Conservation (phyloP, 2,888 invertebrate species). For the Deladenus siricidicola region DNA sequence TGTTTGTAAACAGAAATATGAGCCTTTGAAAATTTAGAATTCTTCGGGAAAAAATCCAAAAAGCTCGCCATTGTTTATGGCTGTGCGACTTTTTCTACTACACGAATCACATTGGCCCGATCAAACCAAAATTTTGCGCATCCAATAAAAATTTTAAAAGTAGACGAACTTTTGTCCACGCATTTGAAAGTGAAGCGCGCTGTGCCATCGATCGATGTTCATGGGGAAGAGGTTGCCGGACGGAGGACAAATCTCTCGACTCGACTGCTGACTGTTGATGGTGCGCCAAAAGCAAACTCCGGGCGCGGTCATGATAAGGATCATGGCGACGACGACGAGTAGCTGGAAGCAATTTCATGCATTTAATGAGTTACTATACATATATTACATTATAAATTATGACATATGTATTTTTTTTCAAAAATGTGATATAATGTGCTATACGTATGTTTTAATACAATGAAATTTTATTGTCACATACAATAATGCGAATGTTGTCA, state of each 20-base stretch:
- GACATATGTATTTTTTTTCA: not conserved
- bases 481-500: too few relatives aligned
- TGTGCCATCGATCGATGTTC: slow-evolving; percentile 53
- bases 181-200: slow-evolving; percentile 50
- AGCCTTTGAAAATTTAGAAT: too few relatives aligned
- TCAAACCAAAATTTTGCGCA: too few relatives aligned
- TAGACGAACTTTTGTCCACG: slow-evolving; percentile 45
- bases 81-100: too few relatives aligned
- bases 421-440: too few relatives aligned
- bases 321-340: slow-evolving; percentile 44
- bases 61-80: too few relatives aligned
- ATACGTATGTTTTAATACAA: too few relatives aligned
- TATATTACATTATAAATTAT: not conserved
- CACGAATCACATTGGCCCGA: too few relatives aligned
- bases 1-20: too few relatives aligned
- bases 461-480: too few relatives aligned
- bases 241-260: slow-evolving; percentile 47
- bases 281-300: slow-evolving; percentile 51
- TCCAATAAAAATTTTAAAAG: not conserved
- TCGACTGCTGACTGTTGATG: slow-evolving; percentile 36
- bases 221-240: slow-evolving; percentile 52
- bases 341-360: slow-evolving; percentile 30
- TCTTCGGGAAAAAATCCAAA: too few relatives aligned
- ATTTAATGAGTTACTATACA: not conserved
- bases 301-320: slow-evolving; percentile 50